phyloP scores from a whole-genome alignment of 2,113 vertebrate species.

The Rattus norvegicus region GRCr8 NC_086020.1:41831501-41832000 shows the following conservation, averaged over 20 bases:
- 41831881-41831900: neutral
- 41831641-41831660: neutral
- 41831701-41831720: neutral
- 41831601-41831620: neutral
- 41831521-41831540: neutral
- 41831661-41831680: neutral
- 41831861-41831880: constrained; percentile 7
- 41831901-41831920: constrained; percentile 15
- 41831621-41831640: neutral
- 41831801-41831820: neutral
- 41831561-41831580: neutral
- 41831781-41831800: neutral
- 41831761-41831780: neutral
- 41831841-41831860: neutral
- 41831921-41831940: neutral
- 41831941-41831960: neutral
- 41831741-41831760: neutral
- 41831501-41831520: neutral
- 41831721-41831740: neutral
- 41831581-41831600: neutral
- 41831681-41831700: neutral
- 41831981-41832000: neutral
- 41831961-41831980: rapidly evolving
- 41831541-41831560: neutral
- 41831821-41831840: constrained; percentile 14